These are phyloP conservation scores for Microcaecilia unicolor DNA, from an alignment of 2,797 vertebrate species.

Conservation along the genomic window DNA sequence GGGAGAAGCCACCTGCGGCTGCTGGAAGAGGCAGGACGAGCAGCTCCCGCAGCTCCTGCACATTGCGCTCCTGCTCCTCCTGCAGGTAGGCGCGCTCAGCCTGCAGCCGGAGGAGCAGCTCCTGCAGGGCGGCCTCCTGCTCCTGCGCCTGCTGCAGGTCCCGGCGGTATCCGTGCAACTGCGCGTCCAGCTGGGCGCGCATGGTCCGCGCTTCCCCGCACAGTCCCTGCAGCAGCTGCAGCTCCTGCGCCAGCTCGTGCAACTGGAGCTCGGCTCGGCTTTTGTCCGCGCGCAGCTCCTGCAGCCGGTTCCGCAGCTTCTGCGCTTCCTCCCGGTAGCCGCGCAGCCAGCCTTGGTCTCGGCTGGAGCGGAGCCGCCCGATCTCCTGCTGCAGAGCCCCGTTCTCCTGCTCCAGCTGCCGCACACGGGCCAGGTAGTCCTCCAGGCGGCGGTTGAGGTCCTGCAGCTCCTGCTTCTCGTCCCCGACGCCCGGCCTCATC, in stretches of 20 bases:
- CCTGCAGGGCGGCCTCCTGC: conserved; percentile 67
- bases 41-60: conserved; percentile 49
- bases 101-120: conserved; percentile 58
- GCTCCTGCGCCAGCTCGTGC: conserved; percentile 67
- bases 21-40: no score
- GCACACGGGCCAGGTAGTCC: conserved; percentile 74
- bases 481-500: conserved; percentile 62
- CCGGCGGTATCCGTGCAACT: conserved; percentile 57
- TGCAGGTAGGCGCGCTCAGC: conserved; percentile 57
- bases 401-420: conserved; percentile 84
- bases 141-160: conserved; percentile 60
- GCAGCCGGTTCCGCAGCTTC: conserved; percentile 63
- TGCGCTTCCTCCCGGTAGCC: conserved; percentile 58
- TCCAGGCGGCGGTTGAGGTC: conserved; percentile 78
- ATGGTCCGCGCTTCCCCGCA: conserved; percentile 56
- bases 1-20: conserved; percentile 35
- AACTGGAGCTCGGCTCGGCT: conserved; percentile 74
- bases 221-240: conserved; percentile 56
- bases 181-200: conserved; percentile 62
- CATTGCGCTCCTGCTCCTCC: conserved; percentile 57
- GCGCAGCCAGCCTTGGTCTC: conserved; percentile 21
- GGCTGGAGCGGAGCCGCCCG: conserved; percentile 37
- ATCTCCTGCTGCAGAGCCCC: conserved; percentile 63
- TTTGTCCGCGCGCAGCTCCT: conserved; percentile 67
- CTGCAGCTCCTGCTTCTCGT: conserved; percentile 78